These are phyloP conservation scores for Pelusios castaneus DNA, from an alignment of 2,113 vertebrate genomes.

Conservation along the genomic window DNA sequence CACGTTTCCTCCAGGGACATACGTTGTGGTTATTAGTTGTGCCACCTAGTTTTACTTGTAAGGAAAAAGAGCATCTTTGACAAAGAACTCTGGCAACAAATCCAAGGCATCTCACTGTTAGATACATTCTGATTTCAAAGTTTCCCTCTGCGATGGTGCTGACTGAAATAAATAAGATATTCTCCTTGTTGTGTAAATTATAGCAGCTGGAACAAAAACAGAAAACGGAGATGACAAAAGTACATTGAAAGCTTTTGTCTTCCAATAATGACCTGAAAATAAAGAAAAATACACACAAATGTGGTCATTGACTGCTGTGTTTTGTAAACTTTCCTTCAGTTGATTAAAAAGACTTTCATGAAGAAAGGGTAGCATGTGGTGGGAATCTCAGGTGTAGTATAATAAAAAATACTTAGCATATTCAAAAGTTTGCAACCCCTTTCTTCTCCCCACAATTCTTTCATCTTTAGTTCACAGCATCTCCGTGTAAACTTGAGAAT, in stretches of 20 bases:
- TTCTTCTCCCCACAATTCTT: not conserved
- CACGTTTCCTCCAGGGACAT: not conserved
- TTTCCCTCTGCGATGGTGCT: constrained; percentile 9
- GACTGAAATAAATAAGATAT: constrained; percentile 28
- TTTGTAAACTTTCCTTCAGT: not conserved
- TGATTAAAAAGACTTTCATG: not conserved
- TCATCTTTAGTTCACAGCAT: not conserved
- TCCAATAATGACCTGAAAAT: not conserved
- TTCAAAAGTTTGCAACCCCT: not conserved
- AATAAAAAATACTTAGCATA: not conserved
- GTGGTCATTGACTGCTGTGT: not conserved
- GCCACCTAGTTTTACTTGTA: constrained; percentile 16
- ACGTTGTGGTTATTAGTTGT: not conserved
- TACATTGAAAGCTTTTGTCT: constrained; percentile 6
- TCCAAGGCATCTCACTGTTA: not conserved
- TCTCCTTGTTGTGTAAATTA: constrained; percentile 45
- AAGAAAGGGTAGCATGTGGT: not conserved
- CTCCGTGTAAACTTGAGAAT: not conserved
- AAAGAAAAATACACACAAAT: not conserved
- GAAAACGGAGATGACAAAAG: not conserved
- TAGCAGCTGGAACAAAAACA: constrained; percentile 25
- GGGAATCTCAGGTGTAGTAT: not conserved
- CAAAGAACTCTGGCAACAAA: constrained; percentile 37
- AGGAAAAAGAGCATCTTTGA: constrained; percentile 39
- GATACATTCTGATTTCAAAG: constrained; percentile 12